Conservation (phyloP, 2,888 invertebrate genomes). For the Drosophila neotestacea region DNA sequence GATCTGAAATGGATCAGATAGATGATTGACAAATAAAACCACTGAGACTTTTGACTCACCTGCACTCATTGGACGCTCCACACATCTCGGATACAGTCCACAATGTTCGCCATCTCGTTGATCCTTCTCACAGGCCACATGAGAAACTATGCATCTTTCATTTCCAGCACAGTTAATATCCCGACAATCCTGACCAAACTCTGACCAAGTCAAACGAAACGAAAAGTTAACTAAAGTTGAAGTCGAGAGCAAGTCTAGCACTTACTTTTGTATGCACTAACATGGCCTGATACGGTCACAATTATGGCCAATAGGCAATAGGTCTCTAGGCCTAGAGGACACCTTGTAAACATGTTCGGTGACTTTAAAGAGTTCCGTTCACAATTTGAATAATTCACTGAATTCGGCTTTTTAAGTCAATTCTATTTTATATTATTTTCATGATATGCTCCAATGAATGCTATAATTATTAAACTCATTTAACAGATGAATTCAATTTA, state of each 20-base stretch:
- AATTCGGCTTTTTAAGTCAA: background rate
- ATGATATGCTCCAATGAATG: slow-evolving; percentile 36
- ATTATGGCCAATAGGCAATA: slow-evolving; percentile 29
- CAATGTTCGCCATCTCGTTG: slow-evolving; percentile 46
- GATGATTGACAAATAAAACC: slow-evolving; percentile 8
- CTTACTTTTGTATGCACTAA: slow-evolving; percentile 53
- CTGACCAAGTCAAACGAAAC: slow-evolving; percentile 18
- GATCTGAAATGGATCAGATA: slow-evolving; percentile 67
- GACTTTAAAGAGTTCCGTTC: background rate
- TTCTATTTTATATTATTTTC: slow-evolving; percentile 37
- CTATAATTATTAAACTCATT: slow-evolving; percentile 38
- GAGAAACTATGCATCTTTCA: slow-evolving; percentile 44
- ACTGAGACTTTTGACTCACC: slow-evolving; percentile 36
- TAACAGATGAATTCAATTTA: slow-evolving; percentile 10
- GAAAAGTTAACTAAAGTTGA: background rate
- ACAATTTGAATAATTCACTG: slow-evolving; percentile 26
- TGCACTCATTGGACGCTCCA: slow-evolving; percentile 17
- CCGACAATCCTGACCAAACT: slow-evolving; percentile 50
- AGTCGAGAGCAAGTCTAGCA: background rate
- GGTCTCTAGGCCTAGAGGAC: slow-evolving; percentile 9
- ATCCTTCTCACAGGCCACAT: slow-evolving; percentile 46
- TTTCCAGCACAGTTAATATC: slow-evolving; percentile 47
- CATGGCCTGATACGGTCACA: slow-evolving; percentile 27
- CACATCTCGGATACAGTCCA: slow-evolving; percentile 56
- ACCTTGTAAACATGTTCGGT: slow-evolving; percentile 28